Evolutionary conservation across 2,113 vertebrate genomes (phyloP).

Genomic region (Gallinago paraguaiae): DNA sequence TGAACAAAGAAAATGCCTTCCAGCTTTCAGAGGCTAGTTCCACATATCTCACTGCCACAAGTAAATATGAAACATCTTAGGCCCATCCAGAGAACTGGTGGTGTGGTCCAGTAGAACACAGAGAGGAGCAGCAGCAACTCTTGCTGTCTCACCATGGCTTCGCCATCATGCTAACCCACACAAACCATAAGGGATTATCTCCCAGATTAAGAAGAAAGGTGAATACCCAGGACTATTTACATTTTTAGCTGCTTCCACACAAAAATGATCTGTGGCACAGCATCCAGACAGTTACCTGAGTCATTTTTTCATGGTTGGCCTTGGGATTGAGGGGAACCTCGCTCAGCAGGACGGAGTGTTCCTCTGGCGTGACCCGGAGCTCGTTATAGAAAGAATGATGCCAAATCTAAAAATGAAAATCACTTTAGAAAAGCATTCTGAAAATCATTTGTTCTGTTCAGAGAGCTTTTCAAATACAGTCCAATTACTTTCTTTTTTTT

Average conservation of each 20-base stretch:
- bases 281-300: slow-evolving; percentile 4
- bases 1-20: not conserved
- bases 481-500: not conserved
- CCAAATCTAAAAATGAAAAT: slow-evolving; percentile 47
- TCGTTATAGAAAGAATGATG: slow-evolving; percentile 65
- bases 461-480: not conserved
- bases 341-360: slow-evolving; percentile 32
- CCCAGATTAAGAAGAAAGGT: not conserved
- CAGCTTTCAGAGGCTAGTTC: not conserved
- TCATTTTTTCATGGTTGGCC: slow-evolving; percentile 58
- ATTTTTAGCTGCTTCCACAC: not conserved
- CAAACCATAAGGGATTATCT: not conserved
- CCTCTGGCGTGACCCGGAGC: slow-evolving; percentile 21
- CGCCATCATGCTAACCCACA: not conserved
- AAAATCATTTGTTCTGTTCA: not conserved
- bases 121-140: not conserved
- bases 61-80: not conserved
- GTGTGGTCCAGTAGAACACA: no score
- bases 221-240: not conserved
- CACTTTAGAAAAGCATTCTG: not conserved
- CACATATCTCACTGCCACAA: not conserved
- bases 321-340: slow-evolving; percentile 56
- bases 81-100: not conserved
- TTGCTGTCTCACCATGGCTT: not conserved
- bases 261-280: not conserved